Evolutionary conservation across 2,797 vertebrate species (phyloP), one percentile per base, ranked within the genome.

Genomic region (Chrosomus eos): DNA sequence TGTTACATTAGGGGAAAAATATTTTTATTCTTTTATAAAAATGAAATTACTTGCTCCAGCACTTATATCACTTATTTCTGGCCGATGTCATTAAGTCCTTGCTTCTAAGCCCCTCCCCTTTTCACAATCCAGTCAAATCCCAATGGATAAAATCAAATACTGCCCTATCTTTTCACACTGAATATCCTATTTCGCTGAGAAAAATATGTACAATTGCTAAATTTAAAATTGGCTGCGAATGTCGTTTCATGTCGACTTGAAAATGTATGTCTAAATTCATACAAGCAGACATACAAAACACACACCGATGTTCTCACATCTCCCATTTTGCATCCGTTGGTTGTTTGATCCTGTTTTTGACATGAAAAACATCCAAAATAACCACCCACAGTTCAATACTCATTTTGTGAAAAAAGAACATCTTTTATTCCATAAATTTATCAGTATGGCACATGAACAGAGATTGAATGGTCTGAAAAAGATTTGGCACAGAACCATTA

Each of bases 401-500:
- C 76, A 88, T 91, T 92, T 91, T 92, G 88, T 92, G 88, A 89
- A 93, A 93, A 89, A 87, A 89, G 90, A 92, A 89, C 33, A 45
- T 91, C 88, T 93, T 94, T 94, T 93, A 94, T 94, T 95, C 93
- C 89, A 92, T 92, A 94, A 92, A 94, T 93, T 90, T 92, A 90
- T 93, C 92, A 91, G 88, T 91, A 92, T 94, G 93, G 93, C 93
- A 94, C 92, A 93, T 90, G 89, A 94, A 94, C 94, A 94, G 90
- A 94, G 92, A 91, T 88, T 89, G 88, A 92, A 93, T 89, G 92
- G 90, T 93, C 91, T 93, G 90, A 92, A 94, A 93, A 93, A 92
- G 90, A 91, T 93, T 94, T 93, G 94, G 92, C 92, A 94, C 90
- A 90, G 89, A 93, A 93, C 91, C 75, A 70, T 84, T 84, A 78